Evolutionary conservation across 2,113 vertebrate genomes (phyloP).

Genomic region (Scortum barcoo): DNA sequence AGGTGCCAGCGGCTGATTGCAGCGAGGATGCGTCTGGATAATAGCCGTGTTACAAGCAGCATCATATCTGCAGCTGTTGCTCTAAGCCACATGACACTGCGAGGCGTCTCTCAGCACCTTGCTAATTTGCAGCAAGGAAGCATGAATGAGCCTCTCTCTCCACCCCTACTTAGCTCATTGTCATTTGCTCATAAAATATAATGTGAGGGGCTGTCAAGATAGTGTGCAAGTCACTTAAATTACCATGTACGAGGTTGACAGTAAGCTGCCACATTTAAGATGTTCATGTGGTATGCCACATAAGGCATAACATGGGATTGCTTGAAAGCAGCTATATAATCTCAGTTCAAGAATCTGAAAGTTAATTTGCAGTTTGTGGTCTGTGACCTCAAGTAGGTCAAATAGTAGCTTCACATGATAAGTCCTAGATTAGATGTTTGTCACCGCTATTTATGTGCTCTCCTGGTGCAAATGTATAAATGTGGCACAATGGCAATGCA

Average conservation of each 20-base stretch:
- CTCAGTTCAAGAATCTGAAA: neutral
- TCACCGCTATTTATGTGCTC: neutral
- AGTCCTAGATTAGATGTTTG: neutral
- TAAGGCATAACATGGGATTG: neutral
- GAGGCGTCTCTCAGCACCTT: conserved; percentile 56
- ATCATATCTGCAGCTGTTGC: conserved; percentile 46
- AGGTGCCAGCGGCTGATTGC: conserved; percentile 11
- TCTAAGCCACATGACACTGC: conserved; percentile 35
- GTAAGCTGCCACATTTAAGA: neutral
- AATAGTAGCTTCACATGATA: neutral
- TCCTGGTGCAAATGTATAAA: neutral
- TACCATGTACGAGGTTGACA: neutral
- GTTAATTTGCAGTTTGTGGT: conserved; percentile 7
- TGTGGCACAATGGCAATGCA: neutral
- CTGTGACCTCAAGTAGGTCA: neutral
- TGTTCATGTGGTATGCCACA: neutral
- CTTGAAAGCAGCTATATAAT: neutral
- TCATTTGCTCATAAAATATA: conserved; percentile 19
- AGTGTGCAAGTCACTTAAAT: neutral
- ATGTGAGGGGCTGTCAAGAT: neutral
- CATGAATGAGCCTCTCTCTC: conserved; percentile 1
- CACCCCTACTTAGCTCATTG: neutral
- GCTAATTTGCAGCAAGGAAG: conserved; percentile 40
- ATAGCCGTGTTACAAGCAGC: conserved; percentile 12
- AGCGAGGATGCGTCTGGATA: neutral